Evolutionary conservation across 2,888 invertebrate genomes (phyloP).

Genomic region (Apodemia mormo): DNA sequence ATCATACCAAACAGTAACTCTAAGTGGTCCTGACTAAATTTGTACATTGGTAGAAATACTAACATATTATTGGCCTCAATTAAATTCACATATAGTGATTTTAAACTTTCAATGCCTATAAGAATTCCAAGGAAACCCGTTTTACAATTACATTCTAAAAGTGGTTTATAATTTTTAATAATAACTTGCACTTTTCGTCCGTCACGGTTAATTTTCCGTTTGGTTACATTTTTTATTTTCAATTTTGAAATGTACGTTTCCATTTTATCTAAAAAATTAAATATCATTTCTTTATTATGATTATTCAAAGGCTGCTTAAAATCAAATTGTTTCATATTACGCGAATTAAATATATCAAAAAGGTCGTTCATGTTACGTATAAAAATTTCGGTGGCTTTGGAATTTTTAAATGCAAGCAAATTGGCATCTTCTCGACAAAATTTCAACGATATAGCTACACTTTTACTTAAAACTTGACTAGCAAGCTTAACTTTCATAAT

Average conservation of each 20-base stretch:
- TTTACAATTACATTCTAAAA: conserved; percentile 12
- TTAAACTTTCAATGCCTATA: too few species aligned
- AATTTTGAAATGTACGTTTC: conserved; percentile 14
- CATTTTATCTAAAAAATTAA: conserved; percentile 17
- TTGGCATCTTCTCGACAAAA: conserved; percentile 22
- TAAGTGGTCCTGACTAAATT: background rate
- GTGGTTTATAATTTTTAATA: conserved; percentile 16
- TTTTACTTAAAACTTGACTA: conserved; percentile 28
- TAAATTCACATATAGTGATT: too few species aligned
- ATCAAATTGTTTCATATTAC: too few species aligned
- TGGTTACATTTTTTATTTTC: conserved; percentile 10
- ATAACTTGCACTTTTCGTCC: conserved; percentile 15
- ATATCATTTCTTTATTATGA: background rate
- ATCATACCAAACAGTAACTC: too few species aligned
- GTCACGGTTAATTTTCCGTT: conserved; percentile 16
- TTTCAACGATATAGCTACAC: conserved; percentile 32
- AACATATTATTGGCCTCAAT: conserved; percentile 4
- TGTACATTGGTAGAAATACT: conserved; percentile 10
- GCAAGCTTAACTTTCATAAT: conserved; percentile 29
- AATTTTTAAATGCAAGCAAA: background rate
- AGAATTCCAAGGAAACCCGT: conserved; percentile 18
- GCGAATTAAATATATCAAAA: too few species aligned
- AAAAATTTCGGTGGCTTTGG: too few species aligned
- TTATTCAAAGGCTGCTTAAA: too few species aligned
- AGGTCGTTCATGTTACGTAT: too few species aligned